Evolutionary conservation across 2,797 vertebrate species (phyloP).

Genomic region (Scomberomorus guttatus): DNA sequence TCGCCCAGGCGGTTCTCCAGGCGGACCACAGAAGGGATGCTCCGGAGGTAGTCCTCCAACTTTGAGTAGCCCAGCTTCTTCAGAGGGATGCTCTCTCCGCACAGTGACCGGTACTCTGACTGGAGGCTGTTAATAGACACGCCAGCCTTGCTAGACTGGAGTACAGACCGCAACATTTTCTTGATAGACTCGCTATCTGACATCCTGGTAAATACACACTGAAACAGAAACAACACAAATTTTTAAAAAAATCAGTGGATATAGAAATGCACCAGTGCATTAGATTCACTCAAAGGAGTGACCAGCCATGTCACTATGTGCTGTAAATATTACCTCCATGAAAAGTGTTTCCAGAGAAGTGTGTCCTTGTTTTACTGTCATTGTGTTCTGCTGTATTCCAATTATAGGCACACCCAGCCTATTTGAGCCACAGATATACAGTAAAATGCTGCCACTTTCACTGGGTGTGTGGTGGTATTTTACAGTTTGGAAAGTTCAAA

Average conservation of each 20-base stretch:
- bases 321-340: neutral
- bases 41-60: conserved; percentile 88
- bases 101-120: conserved; percentile 88
- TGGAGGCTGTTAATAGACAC: conserved; percentile 86
- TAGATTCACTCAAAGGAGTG: neutral
- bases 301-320: neutral
- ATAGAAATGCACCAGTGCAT: neutral
- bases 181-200: conserved; percentile 86
- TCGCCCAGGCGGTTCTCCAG: conserved; percentile 86
- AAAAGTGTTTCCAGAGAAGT: neutral
- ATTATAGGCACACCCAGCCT: neutral
- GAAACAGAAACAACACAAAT: conserved; percentile 9
- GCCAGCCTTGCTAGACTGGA: conserved; percentile 91
- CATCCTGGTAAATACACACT: conserved; percentile 83
- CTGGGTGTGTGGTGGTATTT: neutral
- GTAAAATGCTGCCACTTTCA: neutral
- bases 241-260: neutral
- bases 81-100: conserved; percentile 91
- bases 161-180: conserved; percentile 91
- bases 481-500: neutral
- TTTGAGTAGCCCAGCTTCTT: conserved; percentile 86
- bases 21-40: conserved; percentile 90
- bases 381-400: neutral
- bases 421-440: neutral
- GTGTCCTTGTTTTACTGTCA: neutral